These are phyloP conservation scores for Aldabrachelys gigantea DNA, from an alignment of 2,113 vertebrate species.

Conservation along the genomic window DNA sequence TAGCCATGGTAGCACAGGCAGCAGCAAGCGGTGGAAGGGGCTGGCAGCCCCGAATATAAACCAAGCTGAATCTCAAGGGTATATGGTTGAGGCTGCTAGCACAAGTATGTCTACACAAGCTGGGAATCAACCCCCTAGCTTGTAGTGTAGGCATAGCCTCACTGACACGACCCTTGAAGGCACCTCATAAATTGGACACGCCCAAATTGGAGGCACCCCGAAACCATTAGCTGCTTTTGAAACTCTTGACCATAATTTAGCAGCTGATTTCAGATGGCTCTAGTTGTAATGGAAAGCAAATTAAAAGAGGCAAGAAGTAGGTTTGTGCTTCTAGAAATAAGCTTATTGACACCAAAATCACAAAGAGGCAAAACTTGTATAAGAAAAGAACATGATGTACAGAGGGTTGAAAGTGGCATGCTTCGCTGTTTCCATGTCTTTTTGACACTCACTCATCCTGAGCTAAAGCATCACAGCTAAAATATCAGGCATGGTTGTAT, in stretches of 20 bases:
- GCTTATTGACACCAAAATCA: not conserved
- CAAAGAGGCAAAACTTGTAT: not conserved
- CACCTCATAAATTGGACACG: not conserved
- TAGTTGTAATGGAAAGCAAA: not conserved
- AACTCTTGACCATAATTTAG: not conserved
- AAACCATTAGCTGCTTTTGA: not conserved
- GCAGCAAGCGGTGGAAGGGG: too few species aligned
- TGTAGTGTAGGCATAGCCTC: not conserved
- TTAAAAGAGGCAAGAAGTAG: not conserved
- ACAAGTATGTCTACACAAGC: too few species aligned
- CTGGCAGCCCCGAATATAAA: too few species aligned
- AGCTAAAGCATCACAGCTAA: constrained; percentile 44
- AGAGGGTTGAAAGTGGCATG: not conserved
- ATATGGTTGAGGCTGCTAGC: too few species aligned
- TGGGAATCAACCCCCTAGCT: too few species aligned
- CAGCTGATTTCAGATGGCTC: not conserved
- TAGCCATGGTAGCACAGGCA: too few species aligned
- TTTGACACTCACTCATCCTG: constrained; percentile 12
- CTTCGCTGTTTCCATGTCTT: not conserved
- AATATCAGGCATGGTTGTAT: not conserved
- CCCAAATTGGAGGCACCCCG: not conserved
- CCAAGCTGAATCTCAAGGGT: too few species aligned
- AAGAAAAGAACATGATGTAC: not conserved
- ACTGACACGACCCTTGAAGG: not conserved
- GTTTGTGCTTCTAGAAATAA: rapidly evolving